Conservation (phyloP, 2,888 invertebrate genomes). For the Ashinkailepas kermadecensis region DNA sequence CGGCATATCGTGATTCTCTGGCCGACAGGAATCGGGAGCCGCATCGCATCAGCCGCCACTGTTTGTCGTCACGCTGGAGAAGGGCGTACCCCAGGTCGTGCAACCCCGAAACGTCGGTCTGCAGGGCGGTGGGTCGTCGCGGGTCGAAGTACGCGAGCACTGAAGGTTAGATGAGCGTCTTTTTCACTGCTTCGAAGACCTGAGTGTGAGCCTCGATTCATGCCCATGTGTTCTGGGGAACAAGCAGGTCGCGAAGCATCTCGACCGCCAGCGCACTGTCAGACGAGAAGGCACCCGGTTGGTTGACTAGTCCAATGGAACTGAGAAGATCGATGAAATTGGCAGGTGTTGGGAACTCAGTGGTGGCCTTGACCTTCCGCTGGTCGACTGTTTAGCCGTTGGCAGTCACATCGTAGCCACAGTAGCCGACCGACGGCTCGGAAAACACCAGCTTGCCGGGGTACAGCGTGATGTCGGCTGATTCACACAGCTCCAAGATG, state of each 20-base stretch:
- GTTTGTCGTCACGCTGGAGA: conserved; percentile 14
- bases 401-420: neutral
- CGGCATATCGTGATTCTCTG: too few species aligned
- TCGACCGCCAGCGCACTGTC: neutral
- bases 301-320: neutral
- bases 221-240: neutral
- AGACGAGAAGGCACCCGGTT: neutral
- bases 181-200: conserved; percentile 26
- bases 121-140: conserved; percentile 13
- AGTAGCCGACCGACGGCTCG: neutral
- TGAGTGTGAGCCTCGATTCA: neutral
- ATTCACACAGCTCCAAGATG: too few species aligned
- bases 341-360: neutral
- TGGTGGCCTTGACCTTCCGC: neutral
- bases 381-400: neutral
- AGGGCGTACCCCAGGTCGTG: conserved; percentile 26
- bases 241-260: neutral
- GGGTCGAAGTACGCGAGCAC: conserved; percentile 26
- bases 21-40: conserved; percentile 23
- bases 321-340: neutral
- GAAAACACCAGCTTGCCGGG: too few species aligned
- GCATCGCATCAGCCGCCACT: conserved; percentile 26
- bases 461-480: too few species aligned
- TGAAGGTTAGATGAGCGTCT: conserved; percentile 22
- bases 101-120: conserved; percentile 25